A percentile compares a stretch with the other conserved stretches of the same genome.
Evolutionary conservation across 2,797 vertebrate genomes (phyloP).

Genomic region (Lithobates sylvaticus): DNA sequence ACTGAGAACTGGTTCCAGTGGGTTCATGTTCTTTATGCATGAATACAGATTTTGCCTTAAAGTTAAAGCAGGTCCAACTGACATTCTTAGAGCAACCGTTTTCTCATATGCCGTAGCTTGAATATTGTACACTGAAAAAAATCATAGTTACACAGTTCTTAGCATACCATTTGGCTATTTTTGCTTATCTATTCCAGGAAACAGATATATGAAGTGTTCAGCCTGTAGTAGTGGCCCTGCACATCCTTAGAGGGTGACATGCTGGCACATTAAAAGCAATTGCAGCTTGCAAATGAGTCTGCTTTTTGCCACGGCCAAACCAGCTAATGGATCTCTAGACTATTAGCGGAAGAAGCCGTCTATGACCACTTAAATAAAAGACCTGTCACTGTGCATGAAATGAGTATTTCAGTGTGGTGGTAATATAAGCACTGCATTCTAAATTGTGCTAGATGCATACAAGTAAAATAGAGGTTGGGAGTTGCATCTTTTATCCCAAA

Average conservation of each 20-base stretch:
- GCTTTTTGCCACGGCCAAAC: constrained; percentile 50
- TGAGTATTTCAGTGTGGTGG: constrained; percentile 46
- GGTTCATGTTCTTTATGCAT: neutral
- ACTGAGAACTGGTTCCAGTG: neutral
- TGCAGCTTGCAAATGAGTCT: constrained; percentile 56
- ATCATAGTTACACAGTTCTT: neutral
- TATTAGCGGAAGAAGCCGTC: constrained; percentile 59
- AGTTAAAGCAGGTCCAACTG: neutral
- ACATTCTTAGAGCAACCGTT: neutral
- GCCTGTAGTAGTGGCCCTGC: constrained; percentile 15
- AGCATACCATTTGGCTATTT: neutral
- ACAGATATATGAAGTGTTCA: constrained; percentile 40
- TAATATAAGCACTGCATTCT: no score
- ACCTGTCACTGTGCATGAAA: constrained; percentile 57
- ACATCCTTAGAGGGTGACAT: constrained; percentile 52
- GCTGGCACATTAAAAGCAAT: constrained; percentile 58
- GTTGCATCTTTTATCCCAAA: no score
- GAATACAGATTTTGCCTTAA: neutral
- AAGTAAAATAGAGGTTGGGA: no score
- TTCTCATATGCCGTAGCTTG: neutral
- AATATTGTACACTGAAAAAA: neutral
- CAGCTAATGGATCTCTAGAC: constrained; percentile 59
- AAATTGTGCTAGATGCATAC: no score
- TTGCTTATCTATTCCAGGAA: constrained; percentile 8
- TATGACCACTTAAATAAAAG: constrained; percentile 60